Evolutionary conservation across 2,888 invertebrate species (phyloP), one percentile per base, ranked within the genome.

Genomic region (Phorcus lineatus): DNA sequence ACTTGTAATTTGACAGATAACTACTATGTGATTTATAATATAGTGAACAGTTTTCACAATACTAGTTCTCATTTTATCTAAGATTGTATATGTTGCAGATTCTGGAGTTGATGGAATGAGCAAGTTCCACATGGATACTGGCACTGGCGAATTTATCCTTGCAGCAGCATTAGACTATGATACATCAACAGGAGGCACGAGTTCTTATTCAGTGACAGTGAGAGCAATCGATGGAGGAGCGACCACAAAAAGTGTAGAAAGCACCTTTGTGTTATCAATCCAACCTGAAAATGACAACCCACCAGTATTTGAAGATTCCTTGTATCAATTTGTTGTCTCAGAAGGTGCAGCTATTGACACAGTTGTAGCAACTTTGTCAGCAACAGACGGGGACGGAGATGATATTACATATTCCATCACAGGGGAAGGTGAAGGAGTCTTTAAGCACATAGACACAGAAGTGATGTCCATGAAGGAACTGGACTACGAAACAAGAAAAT

Each of bases 401-500:
- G 22, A 11, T 6, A 4, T 28, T 7, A 55, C 76, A 22, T 24
- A 31, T 17, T 55, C 55, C 13, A 28, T 76, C 17, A 17, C 28
- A 28, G 76, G 54, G 16, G 76, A 54, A 17, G 76, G 54, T 0
- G n/a, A 24, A 31, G 36, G 36, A 6, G 24, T n/a, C n/a, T 54
- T 76, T 36, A 31, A n/a, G 28, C 16, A 19, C n/a, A 31, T 28
- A 17, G 76, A 55, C 53, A 28, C 24, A 13, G 47, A 47, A n/a
- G 4, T 76, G 24, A 76, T 17, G 19, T 17, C 54, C 17, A n/a
- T 24, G 0, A 22, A 31, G 24, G n/a, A 19, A 2, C 24, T 76
- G 17, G 76, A 76, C 54, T 76, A 76, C 55, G 76, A 76, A 28
- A 76, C 22, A n/a, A 24, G 31, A 54, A 54, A 40, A 28, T 55